These are phyloP conservation scores for Watsonalla cultraria DNA, from an alignment of 2,888 invertebrate species.

Conservation along the genomic window DNA sequence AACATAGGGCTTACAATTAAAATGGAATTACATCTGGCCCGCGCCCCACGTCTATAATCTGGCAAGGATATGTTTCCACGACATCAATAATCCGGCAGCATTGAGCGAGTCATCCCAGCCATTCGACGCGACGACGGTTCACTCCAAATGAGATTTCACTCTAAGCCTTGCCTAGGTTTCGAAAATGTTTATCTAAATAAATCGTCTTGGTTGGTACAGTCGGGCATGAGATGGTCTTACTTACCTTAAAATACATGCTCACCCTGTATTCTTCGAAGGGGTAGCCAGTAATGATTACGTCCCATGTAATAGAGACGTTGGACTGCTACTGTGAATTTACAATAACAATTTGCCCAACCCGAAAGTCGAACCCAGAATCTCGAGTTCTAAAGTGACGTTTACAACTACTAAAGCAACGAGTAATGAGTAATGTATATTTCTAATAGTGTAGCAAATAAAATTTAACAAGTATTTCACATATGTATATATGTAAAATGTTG, in stretches of 20 bases:
- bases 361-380: too few relatives aligned
- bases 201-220: neutral
- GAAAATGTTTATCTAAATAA: slow-evolving; percentile 1
- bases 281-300: too few relatives aligned
- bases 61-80: slow-evolving; percentile 22
- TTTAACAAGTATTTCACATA: neutral
- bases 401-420: too few relatives aligned
- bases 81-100: slow-evolving; percentile 34
- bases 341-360: too few relatives aligned
- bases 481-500: neutral
- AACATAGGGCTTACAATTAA: slow-evolving; percentile 26
- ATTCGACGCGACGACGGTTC: slow-evolving; percentile 8
- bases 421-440: too few relatives aligned
- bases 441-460: too few relatives aligned
- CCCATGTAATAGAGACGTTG: too few relatives aligned
- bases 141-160: slow-evolving; percentile 27
- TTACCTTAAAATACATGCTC: too few relatives aligned
- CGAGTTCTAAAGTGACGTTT: too few relatives aligned
- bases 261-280: too few relatives aligned
- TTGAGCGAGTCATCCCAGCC: slow-evolving; percentile 19
- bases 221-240: too few relatives aligned
- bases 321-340: too few relatives aligned
- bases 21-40: slow-evolving; percentile 27
- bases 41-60: slow-evolving; percentile 22
- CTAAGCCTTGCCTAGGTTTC: slow-evolving; percentile 16